Percentiles rank a stretch among this genome's conserved stretches.
These are phyloP conservation scores for Megalurothrips usitatus DNA, from an alignment of 2,888 invertebrate species.

Conservation along the genomic window DNA sequence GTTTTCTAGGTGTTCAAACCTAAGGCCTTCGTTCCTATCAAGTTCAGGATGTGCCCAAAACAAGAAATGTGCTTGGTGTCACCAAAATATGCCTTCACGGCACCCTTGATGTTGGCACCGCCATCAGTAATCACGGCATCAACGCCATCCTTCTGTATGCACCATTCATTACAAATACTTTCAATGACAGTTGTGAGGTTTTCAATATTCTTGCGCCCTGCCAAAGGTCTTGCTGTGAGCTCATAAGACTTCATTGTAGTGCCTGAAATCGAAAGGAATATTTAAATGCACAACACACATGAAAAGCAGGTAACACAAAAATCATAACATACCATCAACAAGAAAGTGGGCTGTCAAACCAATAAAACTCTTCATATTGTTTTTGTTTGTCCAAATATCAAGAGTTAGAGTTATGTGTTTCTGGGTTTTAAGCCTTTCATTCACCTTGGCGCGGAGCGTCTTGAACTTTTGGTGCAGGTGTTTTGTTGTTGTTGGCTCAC, in stretches of 20 bases:
- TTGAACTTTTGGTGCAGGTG: neutral
- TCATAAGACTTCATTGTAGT: neutral
- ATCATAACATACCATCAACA: neutral
- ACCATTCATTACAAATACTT: neutral
- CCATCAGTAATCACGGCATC: neutral
- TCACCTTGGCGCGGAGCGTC: neutral
- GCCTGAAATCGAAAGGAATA: neutral
- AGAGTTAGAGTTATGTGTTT: neutral
- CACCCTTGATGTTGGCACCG: neutral
- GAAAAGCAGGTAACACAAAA: neutral
- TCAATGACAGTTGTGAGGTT: neutral
- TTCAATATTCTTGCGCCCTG: neutral
- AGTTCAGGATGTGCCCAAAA: neutral
- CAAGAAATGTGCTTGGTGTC: neutral
- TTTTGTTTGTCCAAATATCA: neutral
- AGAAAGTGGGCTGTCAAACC: neutral
- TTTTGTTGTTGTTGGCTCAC: neutral
- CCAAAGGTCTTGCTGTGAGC: neutral
- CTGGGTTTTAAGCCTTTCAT: neutral
- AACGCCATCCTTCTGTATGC: neutral
- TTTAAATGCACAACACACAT: neutral
- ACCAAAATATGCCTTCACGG: neutral
- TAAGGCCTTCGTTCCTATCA: neutral
- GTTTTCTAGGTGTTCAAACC: neutral
- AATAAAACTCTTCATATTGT: neutral